Evolutionary conservation across 2,888 invertebrate species (phyloP).

Genomic region (Eupithecia vulgata): DNA sequence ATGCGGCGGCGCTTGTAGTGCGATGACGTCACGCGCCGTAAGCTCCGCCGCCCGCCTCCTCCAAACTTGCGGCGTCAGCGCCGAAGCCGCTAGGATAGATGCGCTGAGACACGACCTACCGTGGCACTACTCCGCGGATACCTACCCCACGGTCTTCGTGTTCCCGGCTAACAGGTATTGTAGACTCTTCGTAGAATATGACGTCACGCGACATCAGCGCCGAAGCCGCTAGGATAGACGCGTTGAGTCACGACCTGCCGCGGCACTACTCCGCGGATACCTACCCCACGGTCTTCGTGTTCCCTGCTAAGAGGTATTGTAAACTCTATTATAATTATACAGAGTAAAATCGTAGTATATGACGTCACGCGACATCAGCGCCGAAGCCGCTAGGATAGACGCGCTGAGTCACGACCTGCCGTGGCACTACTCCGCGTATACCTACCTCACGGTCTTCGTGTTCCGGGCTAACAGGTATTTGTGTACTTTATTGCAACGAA

Average conservation of each 20-base stretch:
- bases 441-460: too few relatives aligned
- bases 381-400: constrained; percentile 86
- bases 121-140: constrained; percentile 92
- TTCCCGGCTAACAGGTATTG: constrained; percentile 88
- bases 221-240: constrained; percentile 89
- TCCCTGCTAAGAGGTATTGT: constrained; percentile 87
- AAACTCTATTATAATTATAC: neutral
- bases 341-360: constrained; percentile 50
- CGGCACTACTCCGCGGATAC: constrained; percentile 92
- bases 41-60: constrained; percentile 86
- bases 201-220: constrained; percentile 82
- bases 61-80: constrained; percentile 71
- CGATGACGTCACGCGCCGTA: constrained; percentile 87
- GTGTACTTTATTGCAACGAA: too few relatives aligned
- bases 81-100: constrained; percentile 88
- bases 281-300: constrained; percentile 92
- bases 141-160: constrained; percentile 91
- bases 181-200: constrained; percentile 50
- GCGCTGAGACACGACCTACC: constrained; percentile 93
- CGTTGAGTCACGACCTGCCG: constrained; percentile 92
- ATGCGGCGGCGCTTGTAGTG: constrained; percentile 91
- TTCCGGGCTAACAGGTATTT: too few relatives aligned
- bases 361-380: constrained; percentile 79
- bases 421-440: too few relatives aligned
- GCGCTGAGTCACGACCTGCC: too few relatives aligned